Percentiles rank a stretch among this genome's conserved stretches.
Evolutionary conservation across 2,888 invertebrate species (phyloP).

Genomic region (Temnothorax rugatulus): DNA sequence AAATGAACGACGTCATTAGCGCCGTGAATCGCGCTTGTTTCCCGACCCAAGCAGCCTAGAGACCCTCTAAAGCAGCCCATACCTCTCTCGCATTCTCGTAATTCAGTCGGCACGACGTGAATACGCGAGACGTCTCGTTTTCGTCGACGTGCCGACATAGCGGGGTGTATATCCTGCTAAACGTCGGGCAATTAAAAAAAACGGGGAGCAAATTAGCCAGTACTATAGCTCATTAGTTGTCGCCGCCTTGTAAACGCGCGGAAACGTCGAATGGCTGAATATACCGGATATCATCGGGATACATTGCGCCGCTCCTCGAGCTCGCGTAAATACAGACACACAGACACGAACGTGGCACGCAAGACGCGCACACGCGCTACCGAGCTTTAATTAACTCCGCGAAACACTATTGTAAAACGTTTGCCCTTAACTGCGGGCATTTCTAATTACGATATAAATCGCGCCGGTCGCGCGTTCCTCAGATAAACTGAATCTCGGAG

Average conservation of each 20-base stretch:
- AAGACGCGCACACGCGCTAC: slow-evolving; percentile 15
- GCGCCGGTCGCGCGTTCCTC: slow-evolving; percentile 49
- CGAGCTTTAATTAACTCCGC: slow-evolving; percentile 68
- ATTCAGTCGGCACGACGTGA: slow-evolving; percentile 43
- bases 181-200: slow-evolving; percentile 78
- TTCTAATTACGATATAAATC: slow-evolving; percentile 70
- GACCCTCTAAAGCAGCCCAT: too few relatives aligned
- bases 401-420: slow-evolving; percentile 69
- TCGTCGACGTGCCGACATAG: slow-evolving; percentile 35
- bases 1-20: slow-evolving; percentile 74
- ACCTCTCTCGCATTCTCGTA: slow-evolving; percentile 25
- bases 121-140: slow-evolving; percentile 55
- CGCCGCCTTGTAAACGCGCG: slow-evolving; percentile 60
- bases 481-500: neutral
- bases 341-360: slow-evolving; percentile 18
- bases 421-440: slow-evolving; percentile 54
- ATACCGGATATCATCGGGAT: slow-evolving; percentile 61
- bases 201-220: slow-evolving; percentile 74
- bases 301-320: slow-evolving; percentile 58
- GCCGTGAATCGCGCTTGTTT: slow-evolving; percentile 61
- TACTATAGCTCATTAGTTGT: slow-evolving; percentile 78
- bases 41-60: neutral
- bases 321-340: slow-evolving; percentile 4
- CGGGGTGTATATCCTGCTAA: slow-evolving; percentile 60
- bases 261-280: slow-evolving; percentile 62